Conservation (phyloP, 2,113 vertebrate species). For the Ictalurus punctatus region DNA sequence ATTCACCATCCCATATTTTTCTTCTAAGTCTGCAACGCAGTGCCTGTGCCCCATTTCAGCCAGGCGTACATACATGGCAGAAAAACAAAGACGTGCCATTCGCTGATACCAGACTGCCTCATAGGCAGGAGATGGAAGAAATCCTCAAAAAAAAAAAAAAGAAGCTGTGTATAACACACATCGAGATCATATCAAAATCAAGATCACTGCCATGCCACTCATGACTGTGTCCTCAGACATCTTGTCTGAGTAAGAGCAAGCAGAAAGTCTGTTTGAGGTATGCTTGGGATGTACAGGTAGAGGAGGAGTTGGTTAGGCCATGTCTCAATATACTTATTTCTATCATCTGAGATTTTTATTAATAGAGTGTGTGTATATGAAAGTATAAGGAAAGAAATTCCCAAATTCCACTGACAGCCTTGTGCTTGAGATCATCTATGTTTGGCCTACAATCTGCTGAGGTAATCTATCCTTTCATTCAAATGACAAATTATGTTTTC, state of each 20-base stretch:
- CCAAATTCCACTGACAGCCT: constrained; percentile 22
- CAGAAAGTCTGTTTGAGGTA: neutral
- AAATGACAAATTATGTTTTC: constrained; percentile 45
- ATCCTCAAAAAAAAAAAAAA: neutral
- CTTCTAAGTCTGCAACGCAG: neutral
- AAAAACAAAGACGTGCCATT: neutral
- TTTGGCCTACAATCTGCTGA: constrained; percentile 37
- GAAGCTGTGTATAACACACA: neutral
- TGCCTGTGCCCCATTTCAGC: neutral
- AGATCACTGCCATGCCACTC: neutral
- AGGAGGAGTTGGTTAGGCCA: neutral
- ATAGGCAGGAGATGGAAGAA: too few relatives aligned
- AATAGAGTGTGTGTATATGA: constrained; percentile 19
- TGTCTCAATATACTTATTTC: constrained; percentile 4
- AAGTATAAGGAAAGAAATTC: constrained; percentile 19
- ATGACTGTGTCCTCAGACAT: constrained; percentile 18
- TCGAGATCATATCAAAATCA: neutral
- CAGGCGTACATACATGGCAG: neutral
- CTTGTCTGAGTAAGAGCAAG: neutral
- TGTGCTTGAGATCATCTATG: constrained; percentile 36
- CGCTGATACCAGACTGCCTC: neutral
- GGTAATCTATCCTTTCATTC: constrained; percentile 39
- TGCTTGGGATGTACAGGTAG: neutral
- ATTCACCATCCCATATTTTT: neutral
- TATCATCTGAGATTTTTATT: constrained; percentile 7